Conservation (phyloP, 2,797 vertebrate genomes). For the Sphenodon punctatus region DNA sequence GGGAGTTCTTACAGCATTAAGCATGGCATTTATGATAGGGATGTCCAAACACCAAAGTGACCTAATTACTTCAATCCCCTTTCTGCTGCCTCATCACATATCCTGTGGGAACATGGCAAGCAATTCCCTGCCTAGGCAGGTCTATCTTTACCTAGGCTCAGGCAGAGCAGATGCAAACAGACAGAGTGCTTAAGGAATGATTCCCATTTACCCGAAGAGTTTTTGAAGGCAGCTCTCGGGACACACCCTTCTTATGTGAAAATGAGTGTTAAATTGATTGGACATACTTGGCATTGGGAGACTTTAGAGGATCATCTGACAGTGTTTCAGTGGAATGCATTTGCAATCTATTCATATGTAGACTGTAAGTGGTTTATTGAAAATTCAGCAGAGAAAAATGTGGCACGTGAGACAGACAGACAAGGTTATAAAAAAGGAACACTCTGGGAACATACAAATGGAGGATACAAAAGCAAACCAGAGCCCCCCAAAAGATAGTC, state of each 20-base stretch:
- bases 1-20: neutral
- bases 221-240: neutral
- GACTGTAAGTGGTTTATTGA: neutral
- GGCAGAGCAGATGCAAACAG: neutral
- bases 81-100: neutral
- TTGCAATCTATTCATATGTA: neutral
- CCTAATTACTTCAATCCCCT: neutral
- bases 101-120: neutral
- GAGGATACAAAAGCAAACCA: neutral
- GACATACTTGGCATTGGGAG: neutral
- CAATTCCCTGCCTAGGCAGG: neutral
- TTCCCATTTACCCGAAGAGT: neutral
- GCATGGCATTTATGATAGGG: neutral
- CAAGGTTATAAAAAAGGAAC: neutral
- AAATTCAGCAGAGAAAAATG: neutral
- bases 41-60: neutral
- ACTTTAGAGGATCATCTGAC: neutral
- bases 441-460: neutral
- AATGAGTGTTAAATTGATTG: neutral
- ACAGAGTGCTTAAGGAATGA: neutral
- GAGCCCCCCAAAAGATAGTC: neutral
- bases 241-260: neutral
- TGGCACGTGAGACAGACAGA: neutral
- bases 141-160: neutral
- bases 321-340: neutral